Evolutionary conservation across 2,888 invertebrate species (phyloP), one percentile per base, ranked within the genome.

Genomic region (Megastigmus dorsalis): DNA sequence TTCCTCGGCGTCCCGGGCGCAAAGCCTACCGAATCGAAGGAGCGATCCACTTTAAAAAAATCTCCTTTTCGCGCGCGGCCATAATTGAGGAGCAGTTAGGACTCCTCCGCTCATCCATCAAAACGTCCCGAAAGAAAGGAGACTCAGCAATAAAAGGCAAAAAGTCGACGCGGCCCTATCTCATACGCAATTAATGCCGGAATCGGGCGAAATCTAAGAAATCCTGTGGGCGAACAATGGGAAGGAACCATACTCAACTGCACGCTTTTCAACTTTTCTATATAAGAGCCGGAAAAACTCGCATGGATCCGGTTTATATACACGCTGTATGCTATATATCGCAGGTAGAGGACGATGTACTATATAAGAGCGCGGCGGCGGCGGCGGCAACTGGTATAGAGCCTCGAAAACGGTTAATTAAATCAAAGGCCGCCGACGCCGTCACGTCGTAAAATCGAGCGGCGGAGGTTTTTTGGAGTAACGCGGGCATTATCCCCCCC

Each of bases 381-480:
- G 48, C 57, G n/a, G 10, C 36, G 15, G 54, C 5, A 33, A 33
- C 55, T 3, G 26, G 38, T 15, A 43, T n/a, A 15, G n/a, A 43
- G 77, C 78, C 77, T 78, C 78, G 77, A 78, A 76, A 77, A 75
- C 78, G 78, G 85, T 84, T 87, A 87, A 88, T 88, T 87, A 86
- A 87, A 86, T 84, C 86, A 88, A 88, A 88, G 86, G 85, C 83
- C 82, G 85, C 87, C 87, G 87, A 84, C 86, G 81, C 81, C 80
- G 83, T 79, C 81, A 82, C 84, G 85, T 85, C 85, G 85, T 87
- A 87, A 88, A 86, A 77, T 74, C 77, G 78, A 77, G 74, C 77
- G 75, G 76, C 52, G 60, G 26, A 7, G 57, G 38, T 76, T 76
- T 76, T 76, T 73, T 70, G 38, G 75, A 68, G 68, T 67, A 68